A percentile compares a stretch with the other conserved stretches of the same genome.
Conservation (phyloP, 1,140 invertebrate species). For the Cheumatopsyche charites region DNA sequence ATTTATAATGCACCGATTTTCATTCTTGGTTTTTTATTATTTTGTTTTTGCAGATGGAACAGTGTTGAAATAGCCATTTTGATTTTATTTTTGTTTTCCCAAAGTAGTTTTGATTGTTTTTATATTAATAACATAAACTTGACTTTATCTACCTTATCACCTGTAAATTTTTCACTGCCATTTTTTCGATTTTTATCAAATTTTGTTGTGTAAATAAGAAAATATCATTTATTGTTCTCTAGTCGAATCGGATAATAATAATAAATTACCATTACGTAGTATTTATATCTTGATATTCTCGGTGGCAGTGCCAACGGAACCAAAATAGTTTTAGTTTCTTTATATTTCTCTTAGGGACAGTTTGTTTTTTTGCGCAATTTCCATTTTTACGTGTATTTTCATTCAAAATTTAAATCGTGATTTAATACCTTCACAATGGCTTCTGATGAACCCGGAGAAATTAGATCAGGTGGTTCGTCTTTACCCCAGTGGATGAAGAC, state of each 20-base stretch:
- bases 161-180: background rate
- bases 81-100: slow-evolving; percentile 22
- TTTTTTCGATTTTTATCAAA: slow-evolving; percentile 8
- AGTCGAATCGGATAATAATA: background rate
- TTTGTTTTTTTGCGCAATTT: background rate
- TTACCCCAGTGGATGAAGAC: slow-evolving; percentile 47
- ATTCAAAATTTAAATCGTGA: background rate
- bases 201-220: background rate
- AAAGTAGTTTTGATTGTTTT: slow-evolving; percentile 7
- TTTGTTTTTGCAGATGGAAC: slow-evolving; percentile 41
- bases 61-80: slow-evolving; percentile 27
- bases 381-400: background rate
- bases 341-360: background rate
- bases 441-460: slow-evolving; percentile 37
- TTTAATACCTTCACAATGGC: slow-evolving; percentile 35
- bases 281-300: slow-evolving; percentile 1
- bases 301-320: slow-evolving; percentile 8
- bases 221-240: background rate
- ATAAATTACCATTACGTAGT: background rate
- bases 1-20: background rate
- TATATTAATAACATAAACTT: background rate
- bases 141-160: slow-evolving; percentile 24
- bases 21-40: slow-evolving; percentile 12
- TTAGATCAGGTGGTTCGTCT: slow-evolving; percentile 38
- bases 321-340: slow-evolving; percentile 7